Conservation (phyloP, 2,797 vertebrate species). For the Acomys russatus region DNA sequence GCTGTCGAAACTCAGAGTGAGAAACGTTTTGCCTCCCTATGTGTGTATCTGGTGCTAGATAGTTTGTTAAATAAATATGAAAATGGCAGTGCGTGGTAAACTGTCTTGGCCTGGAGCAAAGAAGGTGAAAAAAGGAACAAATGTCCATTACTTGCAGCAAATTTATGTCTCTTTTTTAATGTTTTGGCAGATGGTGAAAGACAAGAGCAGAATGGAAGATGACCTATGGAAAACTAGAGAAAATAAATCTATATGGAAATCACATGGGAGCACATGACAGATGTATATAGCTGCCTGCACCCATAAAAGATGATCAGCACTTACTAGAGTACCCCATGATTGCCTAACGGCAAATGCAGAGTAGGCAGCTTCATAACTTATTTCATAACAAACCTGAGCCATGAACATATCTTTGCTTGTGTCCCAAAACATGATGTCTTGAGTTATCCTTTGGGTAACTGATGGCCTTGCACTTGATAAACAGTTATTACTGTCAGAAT, state of each 20-base stretch:
- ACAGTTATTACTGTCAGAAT: conserved; percentile 40
- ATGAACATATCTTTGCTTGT: not conserved
- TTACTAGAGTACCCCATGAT: not conserved
- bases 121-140: not conserved
- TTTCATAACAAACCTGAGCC: not conserved
- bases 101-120: conserved; percentile 9
- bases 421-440: conserved; percentile 21
- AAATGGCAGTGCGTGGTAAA: not conserved
- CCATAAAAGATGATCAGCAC: not conserved
- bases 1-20: conserved; percentile 51
- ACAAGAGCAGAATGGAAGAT: not conserved
- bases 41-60: not conserved
- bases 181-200: conserved; percentile 61
- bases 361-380: not conserved
- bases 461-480: conserved; percentile 10
- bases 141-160: not conserved
- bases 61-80: conserved; percentile 57
- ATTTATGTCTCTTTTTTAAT: conserved; percentile 31
- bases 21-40: not conserved
- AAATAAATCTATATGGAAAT: not conserved
- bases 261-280: not conserved
- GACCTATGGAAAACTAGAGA: not conserved
- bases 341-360: not conserved
- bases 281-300: not conserved
- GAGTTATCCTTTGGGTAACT: not conserved